Base-by-base conservation (phyloP, 92 coral and sea anemone genomes). In the Metridium senile region DNA sequence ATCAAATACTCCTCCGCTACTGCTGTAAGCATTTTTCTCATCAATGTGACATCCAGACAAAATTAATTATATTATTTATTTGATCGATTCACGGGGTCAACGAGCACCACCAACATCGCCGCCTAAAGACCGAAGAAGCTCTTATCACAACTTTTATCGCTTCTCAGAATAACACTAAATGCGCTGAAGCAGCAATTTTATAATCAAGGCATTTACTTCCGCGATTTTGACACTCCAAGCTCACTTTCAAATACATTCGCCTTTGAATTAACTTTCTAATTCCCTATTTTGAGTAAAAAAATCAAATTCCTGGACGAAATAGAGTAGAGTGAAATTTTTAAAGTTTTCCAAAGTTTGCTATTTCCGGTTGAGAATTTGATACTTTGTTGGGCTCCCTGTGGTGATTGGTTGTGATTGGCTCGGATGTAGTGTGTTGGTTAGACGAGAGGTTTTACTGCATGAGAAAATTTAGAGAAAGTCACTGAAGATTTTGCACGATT, bases 341-440 rank as follows among this genome's bases (percentile, higher is more conserved):
- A 16, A 3, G 45, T 26, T 59, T 28, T 30, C 56, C 17, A 32
- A 73, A 70, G 49, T 39, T 39, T 39, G 49, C 13, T 26, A 26
- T 59, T 23, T 28, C 61, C 45, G 28, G 65, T 11, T 7, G 13
- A 9, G 10, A 19, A 47, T 70, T 16, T 11, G 22, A 31, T 31
- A 18, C 25, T 22, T 0, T 21, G 2, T 9, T 26, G 78, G 78
- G 78, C 20, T 73, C 9, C 78, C 78, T 73, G 78, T 73, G 68
- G 21, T 10, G 13, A 29, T 73, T 28, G 61, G 20, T 26, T 73
- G 56, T 73, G 68, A 73, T 73, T 73, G 78, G 78, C 39, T 49
- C 19, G 33, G 11, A 27, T 1, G 51, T 26, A 62, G 45, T 54
- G 62, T 73, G 68, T 17, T 52, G 18, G 68, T 13, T 68, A 68